Conservation (phyloP, 2,888 invertebrate genomes). For the Drosophila nr. perissopoda region DNA sequence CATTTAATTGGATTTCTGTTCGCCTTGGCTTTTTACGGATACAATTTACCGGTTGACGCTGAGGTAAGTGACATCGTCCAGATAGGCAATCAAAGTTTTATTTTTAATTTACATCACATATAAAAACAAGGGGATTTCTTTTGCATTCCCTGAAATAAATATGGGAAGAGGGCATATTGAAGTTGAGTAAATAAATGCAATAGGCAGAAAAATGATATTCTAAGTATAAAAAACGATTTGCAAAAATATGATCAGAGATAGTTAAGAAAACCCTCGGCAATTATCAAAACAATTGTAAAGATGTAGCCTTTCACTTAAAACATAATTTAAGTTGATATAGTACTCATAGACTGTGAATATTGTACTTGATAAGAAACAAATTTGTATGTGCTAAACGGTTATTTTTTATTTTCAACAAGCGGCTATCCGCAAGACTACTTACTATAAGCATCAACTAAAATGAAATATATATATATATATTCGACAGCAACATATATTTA, state of each 20-base stretch:
- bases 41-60: slow-evolving; percentile 37
- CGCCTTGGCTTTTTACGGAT: slow-evolving; percentile 50
- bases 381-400: not conserved
- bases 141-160: not conserved
- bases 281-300: not conserved
- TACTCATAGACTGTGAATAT: not conserved
- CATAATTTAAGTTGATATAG: not conserved
- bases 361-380: not conserved
- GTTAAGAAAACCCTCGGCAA: not conserved
- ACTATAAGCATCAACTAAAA: not conserved
- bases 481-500: not conserved
- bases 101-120: not conserved
- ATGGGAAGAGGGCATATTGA: not conserved
- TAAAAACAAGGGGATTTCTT: not conserved
- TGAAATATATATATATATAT: not conserved
- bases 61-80: slow-evolving; percentile 56
- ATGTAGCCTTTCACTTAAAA: not conserved
- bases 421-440: not conserved
- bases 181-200: not conserved
- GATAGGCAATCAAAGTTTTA: slow-evolving; percentile 18
- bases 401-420: not conserved
- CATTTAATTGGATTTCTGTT: slow-evolving; percentile 73
- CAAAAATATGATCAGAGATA: not conserved
- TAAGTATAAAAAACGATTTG: not conserved
- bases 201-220: not conserved